Base-by-base conservation (phyloP, 2,113 vertebrate species). In the Neogale vison region DNA sequence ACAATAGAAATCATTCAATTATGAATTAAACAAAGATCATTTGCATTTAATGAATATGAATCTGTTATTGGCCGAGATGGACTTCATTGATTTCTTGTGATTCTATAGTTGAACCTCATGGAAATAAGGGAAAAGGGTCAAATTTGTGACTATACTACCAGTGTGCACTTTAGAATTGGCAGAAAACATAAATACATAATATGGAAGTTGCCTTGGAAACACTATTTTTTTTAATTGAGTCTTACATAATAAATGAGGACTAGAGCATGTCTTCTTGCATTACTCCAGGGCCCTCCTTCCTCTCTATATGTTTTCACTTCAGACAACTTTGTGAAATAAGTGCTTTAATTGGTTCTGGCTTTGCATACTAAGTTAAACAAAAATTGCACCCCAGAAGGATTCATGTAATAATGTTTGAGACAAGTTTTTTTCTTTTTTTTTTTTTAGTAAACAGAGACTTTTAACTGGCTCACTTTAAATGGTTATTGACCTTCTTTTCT, bases 41-140 rank as follows among this genome's bases (percentile, higher is more conserved):
- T 97, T 96, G 59, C 52, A 93, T 50, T 91, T 93, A 91, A 88
- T 95, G 82, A 95, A 36, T 83, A 67, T 77, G 90, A 87, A 69
- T 92, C 55, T 92, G 18, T 88, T 96, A 47, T 93, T 82, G 93
- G 90, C 45, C 76, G 34, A 95, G 55, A 81, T 82, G 31, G 45
- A n/a, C 69, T 96, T 90, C 71, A 93, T 31, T 87, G 89, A 82
- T 96, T 77, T 90, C 74, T 74, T 92, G 1, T 94, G 94, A 67
- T 94, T 90, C 69, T 94, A 74, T 14, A 63, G 67, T 63, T 63
- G 36, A 92, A 88, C 20, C 59, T 90, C 45, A 81, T 61, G 71
- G 94, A 93, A 96, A 90, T 82, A 85, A 90, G 77, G 24, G 63
- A 36, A 88, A 76, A 69, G 23, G 50, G n/a, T 94, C 31, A 96